Evolutionary conservation across 2,888 invertebrate genomes (phyloP).

Genomic region (Patella ulyssiponensis): DNA sequence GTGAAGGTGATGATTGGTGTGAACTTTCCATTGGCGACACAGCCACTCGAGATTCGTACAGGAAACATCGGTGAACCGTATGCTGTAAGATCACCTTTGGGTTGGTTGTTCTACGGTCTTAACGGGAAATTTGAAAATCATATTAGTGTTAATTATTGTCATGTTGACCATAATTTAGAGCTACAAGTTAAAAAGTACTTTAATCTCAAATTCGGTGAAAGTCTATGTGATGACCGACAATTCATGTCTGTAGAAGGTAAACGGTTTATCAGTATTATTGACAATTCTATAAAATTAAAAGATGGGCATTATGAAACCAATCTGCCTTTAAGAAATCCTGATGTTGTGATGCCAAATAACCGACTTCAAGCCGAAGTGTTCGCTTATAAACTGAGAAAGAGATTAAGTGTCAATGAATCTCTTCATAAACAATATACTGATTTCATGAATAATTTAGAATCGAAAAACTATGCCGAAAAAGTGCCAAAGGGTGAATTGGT

Average conservation of each 20-base stretch:
- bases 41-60: background rate
- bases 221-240: conserved; percentile 83
- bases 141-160: conserved; percentile 11
- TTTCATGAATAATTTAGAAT: conserved; percentile 25
- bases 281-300: background rate
- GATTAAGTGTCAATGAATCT: conserved; percentile 17
- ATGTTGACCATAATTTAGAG: conserved; percentile 83
- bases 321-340: conserved; percentile 23
- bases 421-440: conserved; percentile 21
- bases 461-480: conserved; percentile 23
- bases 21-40: conserved; percentile 1
- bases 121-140: background rate
- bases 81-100: conserved; percentile 25
- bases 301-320: conserved; percentile 25
- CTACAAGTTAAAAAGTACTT: conserved; percentile 82
- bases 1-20: conserved; percentile 9
- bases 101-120: conserved; percentile 32
- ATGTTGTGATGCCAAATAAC: conserved; percentile 15
- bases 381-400: conserved; percentile 8
- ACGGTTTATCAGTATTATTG: conserved; percentile 12
- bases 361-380: background rate
- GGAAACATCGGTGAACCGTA: conserved; percentile 22
- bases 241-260: conserved; percentile 82
- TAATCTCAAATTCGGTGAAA: conserved; percentile 22
- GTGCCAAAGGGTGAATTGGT: conserved; percentile 2